Evolutionary conservation across 2,113 vertebrate genomes (phyloP).

Genomic region (Pristiophorus japonicus): DNA sequence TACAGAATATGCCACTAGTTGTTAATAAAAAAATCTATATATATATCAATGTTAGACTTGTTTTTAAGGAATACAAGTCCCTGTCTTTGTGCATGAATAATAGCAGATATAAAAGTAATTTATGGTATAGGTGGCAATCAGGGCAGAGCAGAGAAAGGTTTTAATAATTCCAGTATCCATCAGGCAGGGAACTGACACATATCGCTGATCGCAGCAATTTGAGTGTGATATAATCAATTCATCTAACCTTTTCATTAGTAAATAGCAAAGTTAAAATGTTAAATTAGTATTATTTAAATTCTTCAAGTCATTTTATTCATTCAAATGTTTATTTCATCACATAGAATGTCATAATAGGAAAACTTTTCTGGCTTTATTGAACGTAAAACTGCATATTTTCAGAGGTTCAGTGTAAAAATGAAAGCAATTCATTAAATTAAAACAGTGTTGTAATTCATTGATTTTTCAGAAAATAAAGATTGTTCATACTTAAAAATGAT

Average conservation of each 20-base stretch:
- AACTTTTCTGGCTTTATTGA: background rate
- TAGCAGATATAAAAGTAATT: background rate
- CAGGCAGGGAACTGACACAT: background rate
- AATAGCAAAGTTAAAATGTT: background rate
- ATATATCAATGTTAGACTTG: background rate
- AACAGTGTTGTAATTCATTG: background rate
- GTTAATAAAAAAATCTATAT: background rate
- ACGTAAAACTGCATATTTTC: background rate
- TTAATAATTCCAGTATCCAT: background rate
- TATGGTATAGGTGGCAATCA: background rate
- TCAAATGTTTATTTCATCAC: background rate
- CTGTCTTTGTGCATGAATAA: background rate
- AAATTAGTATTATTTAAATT: background rate
- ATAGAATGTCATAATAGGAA: background rate
- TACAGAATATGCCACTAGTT: background rate
- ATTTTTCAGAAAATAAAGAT: slow-evolving; percentile 1
- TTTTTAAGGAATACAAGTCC: background rate
- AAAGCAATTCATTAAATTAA: background rate
- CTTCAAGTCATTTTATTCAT: background rate
- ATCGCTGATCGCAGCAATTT: background rate
- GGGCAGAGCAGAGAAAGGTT: background rate
- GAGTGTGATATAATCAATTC: background rate
- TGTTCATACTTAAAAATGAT: background rate
- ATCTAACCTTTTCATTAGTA: background rate
- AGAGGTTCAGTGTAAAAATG: background rate